Conservation (phyloP, 92 coral and sea anemone genomes). For the Ricordea florida region DNA sequence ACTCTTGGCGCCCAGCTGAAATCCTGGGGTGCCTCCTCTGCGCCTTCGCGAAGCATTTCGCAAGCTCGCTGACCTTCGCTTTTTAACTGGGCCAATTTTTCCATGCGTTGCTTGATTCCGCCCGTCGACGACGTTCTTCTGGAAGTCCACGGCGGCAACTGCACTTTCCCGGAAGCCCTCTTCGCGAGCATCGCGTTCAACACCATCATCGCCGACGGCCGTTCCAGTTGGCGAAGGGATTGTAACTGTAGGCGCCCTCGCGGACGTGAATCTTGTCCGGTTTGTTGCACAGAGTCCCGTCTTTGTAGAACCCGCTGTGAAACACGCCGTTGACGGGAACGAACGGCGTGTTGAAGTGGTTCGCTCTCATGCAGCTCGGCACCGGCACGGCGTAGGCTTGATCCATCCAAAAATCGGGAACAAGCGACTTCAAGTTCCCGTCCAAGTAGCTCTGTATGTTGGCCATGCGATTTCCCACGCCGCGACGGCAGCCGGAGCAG, state of each 20-base stretch:
- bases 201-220: neutral
- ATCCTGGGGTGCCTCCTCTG: too few species aligned
- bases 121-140: too few species aligned
- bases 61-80: too few species aligned
- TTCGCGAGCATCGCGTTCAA: neutral
- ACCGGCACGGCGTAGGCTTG: neutral
- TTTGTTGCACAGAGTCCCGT: neutral
- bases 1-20: too few species aligned
- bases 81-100: too few species aligned
- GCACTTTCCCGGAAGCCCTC: neutral
- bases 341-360: neutral
- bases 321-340: slow-evolving; percentile 5
- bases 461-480: slow-evolving; percentile 15
- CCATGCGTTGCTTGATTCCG: too few species aligned
- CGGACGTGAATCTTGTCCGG: neutral
- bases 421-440: neutral
- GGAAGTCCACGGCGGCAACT: slow-evolving; percentile 15
- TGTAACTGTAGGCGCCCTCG: slow-evolving; percentile 10
- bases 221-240: neutral
- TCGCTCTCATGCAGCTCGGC: neutral
- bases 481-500: neutral
- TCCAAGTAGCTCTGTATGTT: neutral
- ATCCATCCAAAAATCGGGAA: neutral
- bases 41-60: too few species aligned
- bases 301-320: neutral